Base-by-base conservation (phyloP, 2,113 vertebrate genomes). In the Chascanopsetta lugubris region DNA sequence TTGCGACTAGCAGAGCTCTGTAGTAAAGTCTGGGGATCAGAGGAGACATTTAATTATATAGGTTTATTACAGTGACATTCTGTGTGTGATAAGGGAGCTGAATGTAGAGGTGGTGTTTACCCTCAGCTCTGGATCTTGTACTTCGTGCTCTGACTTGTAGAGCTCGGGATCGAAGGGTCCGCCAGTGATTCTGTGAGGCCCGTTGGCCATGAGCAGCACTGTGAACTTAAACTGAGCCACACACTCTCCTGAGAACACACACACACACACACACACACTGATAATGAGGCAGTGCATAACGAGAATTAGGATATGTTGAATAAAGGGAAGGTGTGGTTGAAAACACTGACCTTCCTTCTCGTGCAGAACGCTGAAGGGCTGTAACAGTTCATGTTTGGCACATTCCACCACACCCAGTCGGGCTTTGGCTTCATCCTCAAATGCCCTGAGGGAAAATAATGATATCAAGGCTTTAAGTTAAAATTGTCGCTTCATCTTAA, bases 171-270 rank as follows among this genome's bases (percentile, higher is more conserved):
- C 94, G 5, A 96, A 95, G 56, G 90, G 91, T 40, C 95, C 94
- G 1, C 88, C 94, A 40, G 97, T 99, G 94, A 99, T 98, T 91
- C 95, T 79, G 94, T 98, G 95, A 46, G 96, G 94, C 0, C 97
- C 97, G 15, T 99, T 99, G 67, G 96, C 93, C 97, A 98, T 98
- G 71, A 99, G 91, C 57, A 99, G 89, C 87, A 98, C 96, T 29
- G 97, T 98, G 91, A 98, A 98, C 86, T 98, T 98, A 89, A 98
- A 98, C 93, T 98, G 96, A 22, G 96, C 97, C 27, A 98, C 97
- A 38, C 89, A 93, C 86, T 98, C 97, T 29, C 96, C 97, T 99
- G 46, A 55, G 15, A 46, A 54, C 8, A 67, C 27, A 73, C 13
- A 66, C 18, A 40, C 0, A n/a, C n/a, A n/a, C n/a, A 54, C 8